A percentile compares a stretch with the other conserved stretches of the same genome.
Conservation (phyloP, 2,888 invertebrate species). For the Brachypterus glaber region DNA sequence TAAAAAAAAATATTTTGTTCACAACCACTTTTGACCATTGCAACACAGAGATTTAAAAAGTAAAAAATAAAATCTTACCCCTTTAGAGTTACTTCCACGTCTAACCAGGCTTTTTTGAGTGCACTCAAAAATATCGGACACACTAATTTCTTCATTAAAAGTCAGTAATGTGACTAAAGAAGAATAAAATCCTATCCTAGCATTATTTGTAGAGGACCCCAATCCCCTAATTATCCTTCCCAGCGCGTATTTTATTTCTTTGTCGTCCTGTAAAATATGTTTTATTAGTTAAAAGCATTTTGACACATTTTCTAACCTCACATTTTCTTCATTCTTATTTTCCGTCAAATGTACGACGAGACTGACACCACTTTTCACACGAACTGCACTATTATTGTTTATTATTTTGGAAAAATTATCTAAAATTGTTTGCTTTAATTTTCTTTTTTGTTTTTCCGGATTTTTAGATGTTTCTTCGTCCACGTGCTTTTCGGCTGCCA, state of each 20-base stretch:
- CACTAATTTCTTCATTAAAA: conserved; percentile 42
- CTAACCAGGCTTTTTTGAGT: conserved; percentile 56
- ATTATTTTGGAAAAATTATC: conserved; percentile 42
- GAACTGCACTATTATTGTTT: conserved; percentile 35
- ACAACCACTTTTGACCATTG: too few relatives aligned
- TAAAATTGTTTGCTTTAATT: conserved; percentile 35
- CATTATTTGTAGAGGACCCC: conserved; percentile 54
- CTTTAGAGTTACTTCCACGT: conserved; percentile 52
- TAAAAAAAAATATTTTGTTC: too few relatives aligned
- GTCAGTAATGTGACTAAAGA: conserved; percentile 54
- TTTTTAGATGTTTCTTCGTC: conserved; percentile 1
- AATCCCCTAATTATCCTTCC: conserved; percentile 62
- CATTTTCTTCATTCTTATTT: conserved; percentile 32
- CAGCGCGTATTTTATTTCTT: conserved; percentile 57
- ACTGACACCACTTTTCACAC: conserved; percentile 38
- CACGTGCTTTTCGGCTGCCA: conserved; percentile 9
- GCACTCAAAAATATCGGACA: conserved; percentile 48
- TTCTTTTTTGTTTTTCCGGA: conserved; percentile 23
- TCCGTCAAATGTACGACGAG: conserved; percentile 39
- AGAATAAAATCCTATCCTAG: conserved; percentile 60
- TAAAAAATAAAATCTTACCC: conserved; percentile 45
- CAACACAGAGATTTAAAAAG: background rate
- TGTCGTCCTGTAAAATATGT: conserved; percentile 44
- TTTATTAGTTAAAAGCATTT: conserved; percentile 9
- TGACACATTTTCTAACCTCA: conserved; percentile 29